Conservation (phyloP, 1,140 invertebrate species). For the Halesus radiatus region DNA sequence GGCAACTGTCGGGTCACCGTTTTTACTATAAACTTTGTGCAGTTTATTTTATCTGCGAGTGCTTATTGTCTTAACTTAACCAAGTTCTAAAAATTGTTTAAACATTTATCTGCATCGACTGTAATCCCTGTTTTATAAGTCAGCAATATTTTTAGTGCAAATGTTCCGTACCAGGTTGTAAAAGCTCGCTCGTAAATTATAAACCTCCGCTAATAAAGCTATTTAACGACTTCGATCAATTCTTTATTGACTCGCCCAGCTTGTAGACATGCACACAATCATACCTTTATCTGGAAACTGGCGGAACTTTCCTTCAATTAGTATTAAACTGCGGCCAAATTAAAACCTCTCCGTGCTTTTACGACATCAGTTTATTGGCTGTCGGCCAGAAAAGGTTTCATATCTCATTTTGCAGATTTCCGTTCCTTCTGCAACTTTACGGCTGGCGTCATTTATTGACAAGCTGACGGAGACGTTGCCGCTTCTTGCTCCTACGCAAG, state of each 20-base stretch:
- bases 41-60: too few relatives aligned
- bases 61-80: too few relatives aligned
- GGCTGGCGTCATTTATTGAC: slow-evolving; percentile 37
- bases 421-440: slow-evolving; percentile 26
- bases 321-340: slow-evolving; percentile 18
- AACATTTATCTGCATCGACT: too few relatives aligned
- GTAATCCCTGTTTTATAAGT: too few relatives aligned
- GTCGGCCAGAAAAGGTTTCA: slow-evolving; percentile 16
- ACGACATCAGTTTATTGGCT: slow-evolving; percentile 32
- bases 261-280: background rate
- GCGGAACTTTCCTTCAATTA: slow-evolving; percentile 17
- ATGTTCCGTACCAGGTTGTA: too few relatives aligned
- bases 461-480: slow-evolving; percentile 33
- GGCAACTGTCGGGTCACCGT: too few relatives aligned
- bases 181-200: too few relatives aligned
- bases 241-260: background rate
- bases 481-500: slow-evolving; percentile 14
- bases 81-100: too few relatives aligned
- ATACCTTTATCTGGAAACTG: background rate
- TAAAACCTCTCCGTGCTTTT: slow-evolving; percentile 22
- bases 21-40: too few relatives aligned
- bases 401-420: slow-evolving; percentile 35
- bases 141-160: too few relatives aligned
- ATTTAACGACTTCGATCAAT: too few relatives aligned
- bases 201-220: too few relatives aligned